These are phyloP conservation scores for Cyphomyrmex costatus DNA, from an alignment of 1,140 invertebrate species.

Conservation along the genomic window DNA sequence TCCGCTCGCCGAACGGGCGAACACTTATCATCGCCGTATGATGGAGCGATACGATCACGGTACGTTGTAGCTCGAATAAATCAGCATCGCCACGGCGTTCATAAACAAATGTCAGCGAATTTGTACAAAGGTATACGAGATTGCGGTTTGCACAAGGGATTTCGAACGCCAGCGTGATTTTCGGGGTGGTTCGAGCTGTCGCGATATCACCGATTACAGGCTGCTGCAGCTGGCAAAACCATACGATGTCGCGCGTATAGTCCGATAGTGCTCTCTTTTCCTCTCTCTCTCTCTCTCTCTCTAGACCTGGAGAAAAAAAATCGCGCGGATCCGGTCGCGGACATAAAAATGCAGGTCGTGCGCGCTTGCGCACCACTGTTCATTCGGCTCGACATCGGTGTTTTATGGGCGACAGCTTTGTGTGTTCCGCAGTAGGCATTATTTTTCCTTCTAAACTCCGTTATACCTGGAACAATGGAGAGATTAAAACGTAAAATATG, in stretches of 20 bases:
- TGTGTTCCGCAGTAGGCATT: slow-evolving; percentile 86
- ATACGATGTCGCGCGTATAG: slow-evolving; percentile 13
- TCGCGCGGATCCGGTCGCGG: slow-evolving; percentile 82
- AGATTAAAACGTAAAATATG: slow-evolving; percentile 87
- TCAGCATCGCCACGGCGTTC: slow-evolving; percentile 3
- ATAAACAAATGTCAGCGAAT: slow-evolving; percentile 41
- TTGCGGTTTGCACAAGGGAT: slow-evolving; percentile 31
- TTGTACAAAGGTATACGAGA: slow-evolving; percentile 17
- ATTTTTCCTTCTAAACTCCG: slow-evolving; percentile 86
- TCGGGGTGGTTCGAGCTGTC: slow-evolving; percentile 8
- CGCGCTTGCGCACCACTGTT: slow-evolving; percentile 78
- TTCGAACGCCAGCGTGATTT: not conserved
- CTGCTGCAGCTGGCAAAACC: not conserved
- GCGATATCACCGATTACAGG: slow-evolving; percentile 19
- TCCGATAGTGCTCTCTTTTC: slow-evolving; percentile 1
- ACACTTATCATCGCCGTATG: slow-evolving; percentile 22
- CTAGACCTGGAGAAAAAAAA: slow-evolving; percentile 80
- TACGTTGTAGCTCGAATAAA: slow-evolving; percentile 22
- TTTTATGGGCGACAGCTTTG: slow-evolving; percentile 85
- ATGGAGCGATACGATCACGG: slow-evolving; percentile 14
- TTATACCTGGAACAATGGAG: slow-evolving; percentile 87
- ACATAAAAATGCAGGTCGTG: slow-evolving; percentile 86
- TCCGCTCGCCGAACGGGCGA: not conserved
- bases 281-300: not conserved
- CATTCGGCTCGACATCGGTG: slow-evolving; percentile 81